Evolutionary conservation across 2,113 vertebrate genomes (phyloP).

Genomic region (Numenius arquata): DNA sequence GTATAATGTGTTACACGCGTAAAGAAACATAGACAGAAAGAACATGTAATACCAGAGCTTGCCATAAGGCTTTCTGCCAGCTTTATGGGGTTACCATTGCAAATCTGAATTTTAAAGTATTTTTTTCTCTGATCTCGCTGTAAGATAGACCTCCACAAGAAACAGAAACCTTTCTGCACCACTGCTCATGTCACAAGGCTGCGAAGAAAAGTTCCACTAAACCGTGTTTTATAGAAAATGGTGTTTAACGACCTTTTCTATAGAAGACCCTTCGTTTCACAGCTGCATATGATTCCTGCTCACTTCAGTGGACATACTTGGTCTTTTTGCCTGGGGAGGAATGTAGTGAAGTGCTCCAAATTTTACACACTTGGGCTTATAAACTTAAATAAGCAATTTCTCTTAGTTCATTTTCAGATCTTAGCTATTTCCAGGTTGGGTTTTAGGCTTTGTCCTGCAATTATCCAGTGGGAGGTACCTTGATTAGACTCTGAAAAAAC

Average conservation of each 20-base stretch:
- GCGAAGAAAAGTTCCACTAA: background rate
- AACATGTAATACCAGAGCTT: background rate
- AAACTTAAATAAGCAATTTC: background rate
- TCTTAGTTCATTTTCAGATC: background rate
- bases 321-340: background rate
- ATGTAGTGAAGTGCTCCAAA: background rate
- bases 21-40: background rate
- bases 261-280: background rate
- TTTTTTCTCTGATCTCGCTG: background rate
- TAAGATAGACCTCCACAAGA: background rate
- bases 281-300: background rate
- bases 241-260: background rate
- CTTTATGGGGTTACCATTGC: background rate
- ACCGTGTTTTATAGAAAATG: background rate
- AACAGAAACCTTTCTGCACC: background rate
- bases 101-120: background rate
- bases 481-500: background rate
- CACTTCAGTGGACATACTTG: background rate
- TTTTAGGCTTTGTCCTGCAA: background rate
- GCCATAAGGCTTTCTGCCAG: background rate
- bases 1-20: accelerated
- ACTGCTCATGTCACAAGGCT: background rate
- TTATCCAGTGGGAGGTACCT: background rate
- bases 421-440: background rate
- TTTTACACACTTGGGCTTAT: background rate